Conservation (phyloP, 92 coral and sea anemone species). For the Ricordea florida region DNA sequence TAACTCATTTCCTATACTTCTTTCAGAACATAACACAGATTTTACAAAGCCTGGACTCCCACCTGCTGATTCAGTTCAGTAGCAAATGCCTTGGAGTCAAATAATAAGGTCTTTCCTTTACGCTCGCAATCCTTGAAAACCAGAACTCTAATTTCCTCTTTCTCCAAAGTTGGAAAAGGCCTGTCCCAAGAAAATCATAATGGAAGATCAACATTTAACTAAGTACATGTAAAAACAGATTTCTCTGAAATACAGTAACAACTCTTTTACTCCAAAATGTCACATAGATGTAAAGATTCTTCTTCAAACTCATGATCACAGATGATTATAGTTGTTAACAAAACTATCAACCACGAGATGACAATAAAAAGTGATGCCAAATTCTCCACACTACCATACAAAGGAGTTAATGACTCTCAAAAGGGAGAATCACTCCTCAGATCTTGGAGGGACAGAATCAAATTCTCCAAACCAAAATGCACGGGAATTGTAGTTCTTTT, state of each 20-base stretch:
- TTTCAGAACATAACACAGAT: not conserved
- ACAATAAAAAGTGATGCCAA: too few relatives aligned
- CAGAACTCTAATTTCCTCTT: slow-evolving; percentile 73
- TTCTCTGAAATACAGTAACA: not conserved
- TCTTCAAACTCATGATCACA: too few relatives aligned
- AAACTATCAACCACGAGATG: too few relatives aligned
- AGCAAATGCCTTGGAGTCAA: slow-evolving; percentile 76
- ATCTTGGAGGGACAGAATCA: too few relatives aligned
- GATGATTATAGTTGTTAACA: too few relatives aligned
- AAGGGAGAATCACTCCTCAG: too few relatives aligned
- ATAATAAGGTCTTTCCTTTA: slow-evolving; percentile 85
- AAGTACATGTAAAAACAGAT: too few relatives aligned
- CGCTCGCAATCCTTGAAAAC: slow-evolving; percentile 94
- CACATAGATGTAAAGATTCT: not conserved
- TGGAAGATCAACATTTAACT: not conserved
- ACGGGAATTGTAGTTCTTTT: too few relatives aligned
- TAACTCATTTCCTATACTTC: too few relatives aligned
- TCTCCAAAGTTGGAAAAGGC: slow-evolving; percentile 77
- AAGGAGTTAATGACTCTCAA: too few relatives aligned
- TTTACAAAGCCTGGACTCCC: not conserved
- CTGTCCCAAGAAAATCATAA: slow-evolving; percentile 26
- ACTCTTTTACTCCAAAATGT: not conserved
- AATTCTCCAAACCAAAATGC: too few relatives aligned
- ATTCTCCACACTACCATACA: too few relatives aligned
- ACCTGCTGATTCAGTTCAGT: slow-evolving; percentile 11